Evolutionary conservation across 2,888 invertebrate species (phyloP), one percentile per base, ranked within the genome.

Genomic region (Rhagophthalmus giganteus): DNA sequence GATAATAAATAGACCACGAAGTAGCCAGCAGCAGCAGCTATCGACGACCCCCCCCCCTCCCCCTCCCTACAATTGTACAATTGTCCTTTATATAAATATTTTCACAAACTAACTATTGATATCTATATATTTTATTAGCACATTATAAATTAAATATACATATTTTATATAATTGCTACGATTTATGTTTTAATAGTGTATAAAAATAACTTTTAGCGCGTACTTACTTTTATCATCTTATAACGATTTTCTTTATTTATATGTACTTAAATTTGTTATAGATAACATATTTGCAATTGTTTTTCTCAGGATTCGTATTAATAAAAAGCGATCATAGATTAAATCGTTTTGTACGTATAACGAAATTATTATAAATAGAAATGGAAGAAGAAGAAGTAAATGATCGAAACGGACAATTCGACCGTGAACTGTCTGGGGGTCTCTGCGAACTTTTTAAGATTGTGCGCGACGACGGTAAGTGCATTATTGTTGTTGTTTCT

Each of bases 261-360:
- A n/a, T 51, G 51, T 51, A 51, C 51, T 51, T 51, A 51, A 20
- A 35, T 28, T 46, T 51, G 40, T 45, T 51, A 45, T 33, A 33
- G 25, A 39, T 46, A 44, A 45, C 34, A 41, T 40, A 30, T 38
- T 42, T 45, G 51, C 51, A 51, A 45, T 51, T 39, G 39, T 45
- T 51, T 45, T 37, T 47, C 47, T 39, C 39, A 39, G 27, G 34
- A n/a, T n/a, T n/a, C n/a, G n/a, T n/a, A n/a, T n/a, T n/a, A n/a
- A n/a, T n/a, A n/a, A n/a, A n/a, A n/a, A n/a, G n/a, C n/a, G n/a
- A n/a, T n/a, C n/a, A n/a, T n/a, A n/a, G n/a, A n/a, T n/a, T n/a
- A n/a, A n/a, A n/a, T n/a, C n/a, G n/a, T n/a, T n/a, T n/a, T n/a
- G n/a, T n/a, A n/a, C n/a, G n/a, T n/a, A n/a, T n/a, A n/a, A n/a